Percentiles rank a stretch among this genome's conserved stretches.
phyloP scores from a whole-genome alignment of 30 jellyfish, hydroid and myxozoan species.

The Sanderia malayensis region DNA sequence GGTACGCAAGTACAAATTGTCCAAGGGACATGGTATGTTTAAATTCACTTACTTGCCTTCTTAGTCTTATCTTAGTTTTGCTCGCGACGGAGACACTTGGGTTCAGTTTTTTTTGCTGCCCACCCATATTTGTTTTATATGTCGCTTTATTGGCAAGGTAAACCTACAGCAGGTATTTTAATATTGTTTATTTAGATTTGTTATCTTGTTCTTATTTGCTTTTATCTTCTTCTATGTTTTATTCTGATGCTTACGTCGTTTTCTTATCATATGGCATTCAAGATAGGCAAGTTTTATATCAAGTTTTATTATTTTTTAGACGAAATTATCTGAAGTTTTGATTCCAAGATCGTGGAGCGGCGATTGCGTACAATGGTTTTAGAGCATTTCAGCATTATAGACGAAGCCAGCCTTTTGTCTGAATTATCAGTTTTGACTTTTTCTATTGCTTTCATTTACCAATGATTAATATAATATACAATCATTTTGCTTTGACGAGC shows the following conservation, averaged over 20 bases:
- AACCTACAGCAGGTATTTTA: too few species aligned
- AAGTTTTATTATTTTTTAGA: conserved; percentile 6
- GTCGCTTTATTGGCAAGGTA: too few species aligned
- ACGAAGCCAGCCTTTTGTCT: conserved; percentile 28
- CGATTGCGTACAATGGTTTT: conserved; percentile 62
- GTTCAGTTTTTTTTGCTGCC: too few species aligned
- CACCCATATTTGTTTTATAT: too few species aligned
- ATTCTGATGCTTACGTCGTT: not conserved
- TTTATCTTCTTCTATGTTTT: not conserved
- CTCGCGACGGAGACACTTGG: too few species aligned
- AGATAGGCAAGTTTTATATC: too few species aligned
- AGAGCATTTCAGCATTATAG: conserved; percentile 33
- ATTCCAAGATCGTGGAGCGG: conserved; percentile 75
- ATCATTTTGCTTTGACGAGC: too few species aligned
- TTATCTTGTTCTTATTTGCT: not conserved
- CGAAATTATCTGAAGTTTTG: conserved; percentile 41
- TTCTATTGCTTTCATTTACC: too few species aligned
- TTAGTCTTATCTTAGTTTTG: not conserved
- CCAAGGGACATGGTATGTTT: conserved; percentile 71
- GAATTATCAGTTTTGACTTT: not conserved
- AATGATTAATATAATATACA: too few species aligned
- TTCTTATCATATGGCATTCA: not conserved
- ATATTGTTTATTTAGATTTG: not conserved
- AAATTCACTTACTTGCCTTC: not conserved
- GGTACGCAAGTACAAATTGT: conserved; percentile 91